These are phyloP conservation scores for Pantherophis vulpinus DNA, from an alignment of 2,797 vertebrate genomes.

Conservation along the genomic window DNA sequence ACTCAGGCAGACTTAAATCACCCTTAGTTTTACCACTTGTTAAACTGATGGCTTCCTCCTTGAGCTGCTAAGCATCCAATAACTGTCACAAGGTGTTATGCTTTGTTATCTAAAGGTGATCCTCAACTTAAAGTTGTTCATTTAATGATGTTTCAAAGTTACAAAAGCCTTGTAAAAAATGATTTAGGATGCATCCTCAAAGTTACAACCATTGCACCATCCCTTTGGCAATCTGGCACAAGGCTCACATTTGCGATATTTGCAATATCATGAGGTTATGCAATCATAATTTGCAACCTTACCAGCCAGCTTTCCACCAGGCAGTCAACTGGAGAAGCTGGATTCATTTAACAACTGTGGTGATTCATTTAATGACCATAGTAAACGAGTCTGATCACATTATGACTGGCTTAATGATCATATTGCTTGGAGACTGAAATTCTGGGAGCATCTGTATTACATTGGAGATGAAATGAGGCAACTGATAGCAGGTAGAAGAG, in stretches of 20 bases:
- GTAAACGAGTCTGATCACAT: not conserved
- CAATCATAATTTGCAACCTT: not conserved
- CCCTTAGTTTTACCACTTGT: not conserved
- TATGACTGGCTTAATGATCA: not conserved
- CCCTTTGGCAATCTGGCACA: not conserved
- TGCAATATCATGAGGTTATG: not conserved
- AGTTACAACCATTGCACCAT: not conserved
- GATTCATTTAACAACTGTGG: not conserved
- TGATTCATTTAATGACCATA: not conserved
- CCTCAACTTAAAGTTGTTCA: not conserved
- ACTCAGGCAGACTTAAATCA: not conserved
- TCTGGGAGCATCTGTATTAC: not conserved
- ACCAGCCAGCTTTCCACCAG: not conserved
- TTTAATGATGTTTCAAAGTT: not conserved
- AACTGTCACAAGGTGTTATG: not conserved
- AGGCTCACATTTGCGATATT: not conserved
- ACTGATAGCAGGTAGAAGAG: not conserved
- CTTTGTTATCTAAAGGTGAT: not conserved
- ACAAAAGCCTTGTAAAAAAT: not conserved
- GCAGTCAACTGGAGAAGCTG: not conserved
- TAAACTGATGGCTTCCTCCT: not conserved
- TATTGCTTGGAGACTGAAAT: not conserved
- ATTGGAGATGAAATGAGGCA: not conserved
- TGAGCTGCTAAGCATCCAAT: not conserved
- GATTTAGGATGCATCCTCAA: not conserved